A percentile compares a stretch with the other conserved stretches of the same genome.
Conservation (phyloP, 92 coral and sea anemone species). For the Pocillopora meandrina region DNA sequence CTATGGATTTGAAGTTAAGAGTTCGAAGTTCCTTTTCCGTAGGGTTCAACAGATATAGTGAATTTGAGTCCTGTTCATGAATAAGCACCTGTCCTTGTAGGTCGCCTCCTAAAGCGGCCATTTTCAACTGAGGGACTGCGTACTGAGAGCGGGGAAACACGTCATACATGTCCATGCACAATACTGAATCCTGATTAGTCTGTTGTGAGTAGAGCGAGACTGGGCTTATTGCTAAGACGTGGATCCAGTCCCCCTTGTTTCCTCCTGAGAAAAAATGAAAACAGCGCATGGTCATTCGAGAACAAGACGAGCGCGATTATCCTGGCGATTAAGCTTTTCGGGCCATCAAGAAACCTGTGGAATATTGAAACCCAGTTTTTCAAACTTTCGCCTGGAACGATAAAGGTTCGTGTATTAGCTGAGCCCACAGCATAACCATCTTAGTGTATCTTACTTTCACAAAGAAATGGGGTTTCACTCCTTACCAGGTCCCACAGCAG, state of each 20-base stretch:
- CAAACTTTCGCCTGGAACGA: background rate
- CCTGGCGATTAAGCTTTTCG: too few species aligned
- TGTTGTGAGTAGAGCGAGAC: slow-evolving; percentile 87
- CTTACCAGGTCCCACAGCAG: slow-evolving; percentile 90
- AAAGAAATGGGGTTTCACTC: background rate
- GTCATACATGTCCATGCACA: slow-evolving; percentile 72
- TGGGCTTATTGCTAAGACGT: slow-evolving; percentile 83
- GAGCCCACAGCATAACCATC: background rate
- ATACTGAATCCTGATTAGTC: slow-evolving; percentile 80
- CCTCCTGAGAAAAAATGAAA: slow-evolving; percentile 58
- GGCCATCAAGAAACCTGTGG: too few species aligned
- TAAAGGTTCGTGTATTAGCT: background rate
- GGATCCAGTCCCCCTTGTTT: slow-evolving; percentile 92
- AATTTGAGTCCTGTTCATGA: slow-evolving; percentile 81
- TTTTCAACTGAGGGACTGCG: slow-evolving; percentile 74
- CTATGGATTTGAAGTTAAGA: slow-evolving; percentile 72
- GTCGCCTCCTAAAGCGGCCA: slow-evolving; percentile 86
- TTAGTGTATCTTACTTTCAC: background rate
- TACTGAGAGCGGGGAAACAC: slow-evolving; percentile 77
- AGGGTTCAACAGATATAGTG: slow-evolving; percentile 72
- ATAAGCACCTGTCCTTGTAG: slow-evolving; percentile 82
- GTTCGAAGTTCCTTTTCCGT: slow-evolving; percentile 56
- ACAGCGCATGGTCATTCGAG: background rate
- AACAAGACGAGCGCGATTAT: too few species aligned
- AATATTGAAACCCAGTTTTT: too few species aligned